phyloP scores from a whole-genome alignment of 2,888 invertebrate genomes.

The Asteroscopus sphinx region DNA sequence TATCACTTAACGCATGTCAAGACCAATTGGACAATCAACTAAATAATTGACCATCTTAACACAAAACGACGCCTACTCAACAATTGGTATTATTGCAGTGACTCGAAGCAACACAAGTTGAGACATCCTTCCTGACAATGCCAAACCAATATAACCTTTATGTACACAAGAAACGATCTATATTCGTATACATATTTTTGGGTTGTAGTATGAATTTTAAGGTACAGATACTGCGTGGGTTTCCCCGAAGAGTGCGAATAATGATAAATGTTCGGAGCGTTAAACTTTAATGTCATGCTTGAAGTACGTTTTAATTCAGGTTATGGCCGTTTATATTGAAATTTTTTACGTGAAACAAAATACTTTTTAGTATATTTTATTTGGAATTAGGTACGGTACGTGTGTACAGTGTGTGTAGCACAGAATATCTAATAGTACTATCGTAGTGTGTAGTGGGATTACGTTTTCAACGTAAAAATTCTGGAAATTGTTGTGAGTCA shows the following conservation, averaged over 20 bases:
- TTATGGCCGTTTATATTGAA: slow-evolving; percentile 44
- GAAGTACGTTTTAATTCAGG: slow-evolving; percentile 55
- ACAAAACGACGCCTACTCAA: slow-evolving; percentile 56
- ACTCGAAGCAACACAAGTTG: slow-evolving; percentile 29
- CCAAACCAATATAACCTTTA: slow-evolving; percentile 7
- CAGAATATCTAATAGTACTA: too few relatives aligned
- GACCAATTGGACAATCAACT: slow-evolving; percentile 63
- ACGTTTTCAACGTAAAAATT: neutral
- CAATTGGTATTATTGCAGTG: slow-evolving; percentile 43
- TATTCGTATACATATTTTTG: slow-evolving; percentile 1
- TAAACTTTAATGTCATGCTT: slow-evolving; percentile 39
- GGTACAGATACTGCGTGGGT: slow-evolving; percentile 20
- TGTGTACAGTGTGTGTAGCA: too few relatives aligned
- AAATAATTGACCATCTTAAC: slow-evolving; percentile 45
- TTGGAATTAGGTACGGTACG: neutral
- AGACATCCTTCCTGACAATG: slow-evolving; percentile 25
- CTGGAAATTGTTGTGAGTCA: too few relatives aligned
- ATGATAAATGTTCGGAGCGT: slow-evolving; percentile 36
- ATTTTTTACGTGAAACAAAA: slow-evolving; percentile 34
- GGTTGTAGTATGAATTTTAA: slow-evolving; percentile 14
- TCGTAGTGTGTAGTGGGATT: neutral
- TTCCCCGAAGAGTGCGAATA: slow-evolving; percentile 29
- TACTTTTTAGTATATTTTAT: neutral
- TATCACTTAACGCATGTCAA: slow-evolving; percentile 60
- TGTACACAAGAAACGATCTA: neutral